A percentile compares a stretch with the other conserved stretches of the same genome.
phyloP scores from a whole-genome alignment of 2,113 vertebrate species.

The Alouatta palliata region DNA sequence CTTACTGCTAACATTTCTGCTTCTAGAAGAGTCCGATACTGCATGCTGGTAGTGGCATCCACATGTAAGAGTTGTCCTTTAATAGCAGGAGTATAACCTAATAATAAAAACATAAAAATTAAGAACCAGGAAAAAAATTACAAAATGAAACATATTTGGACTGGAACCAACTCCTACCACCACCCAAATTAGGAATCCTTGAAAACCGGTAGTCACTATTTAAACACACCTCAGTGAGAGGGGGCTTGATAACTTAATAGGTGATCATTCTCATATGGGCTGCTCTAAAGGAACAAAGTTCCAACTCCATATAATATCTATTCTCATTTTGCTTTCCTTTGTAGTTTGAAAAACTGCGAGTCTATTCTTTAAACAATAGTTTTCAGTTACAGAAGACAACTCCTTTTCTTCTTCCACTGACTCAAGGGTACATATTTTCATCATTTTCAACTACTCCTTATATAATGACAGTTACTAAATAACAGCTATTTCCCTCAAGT shows the following conservation, averaged over 20 bases:
- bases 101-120: conserved; percentile 16
- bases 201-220: neutral
- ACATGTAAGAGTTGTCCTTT: conserved; percentile 98
- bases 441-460: conserved; percentile 7
- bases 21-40: conserved; percentile 96
- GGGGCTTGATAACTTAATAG: neutral
- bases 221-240: neutral
- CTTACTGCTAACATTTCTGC: conserved; percentile 99
- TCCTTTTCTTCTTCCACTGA: neutral
- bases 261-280: neutral
- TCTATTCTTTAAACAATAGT: neutral
- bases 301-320: neutral
- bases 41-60: conserved; percentile 99
- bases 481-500: neutral
- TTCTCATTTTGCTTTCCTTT: neutral
- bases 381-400: neutral
- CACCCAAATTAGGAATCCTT: neutral
- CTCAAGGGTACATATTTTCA: neutral
- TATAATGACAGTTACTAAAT: neutral
- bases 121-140: conserved; percentile 4
- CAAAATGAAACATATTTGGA: neutral
- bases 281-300: neutral
- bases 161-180: neutral
- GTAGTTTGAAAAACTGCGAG: neutral
- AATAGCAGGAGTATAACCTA: conserved; percentile 96